Percentiles rank a stretch among this genome's conserved stretches.
Conservation (phyloP, 2,888 invertebrate species). For the Hydrotaea diabolus region DNA sequence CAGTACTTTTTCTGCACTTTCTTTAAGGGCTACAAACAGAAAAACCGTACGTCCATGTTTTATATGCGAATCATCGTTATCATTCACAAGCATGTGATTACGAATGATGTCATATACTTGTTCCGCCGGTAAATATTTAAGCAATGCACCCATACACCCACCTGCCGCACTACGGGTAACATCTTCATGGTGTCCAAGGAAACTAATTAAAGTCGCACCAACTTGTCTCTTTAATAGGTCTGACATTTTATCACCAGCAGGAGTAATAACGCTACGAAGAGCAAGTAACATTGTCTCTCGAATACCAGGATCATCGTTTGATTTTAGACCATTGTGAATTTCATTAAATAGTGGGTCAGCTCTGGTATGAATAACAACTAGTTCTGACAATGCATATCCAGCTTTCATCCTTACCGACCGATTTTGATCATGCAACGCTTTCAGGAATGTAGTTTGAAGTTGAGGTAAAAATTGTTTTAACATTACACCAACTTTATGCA, state of each 20-base stretch:
- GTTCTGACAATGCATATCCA: constrained; percentile 91
- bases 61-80: constrained; percentile 86
- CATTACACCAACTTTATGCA: constrained; percentile 96
- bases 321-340: constrained; percentile 91
- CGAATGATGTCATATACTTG: constrained; percentile 88
- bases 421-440: constrained; percentile 94
- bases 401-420: constrained; percentile 94
- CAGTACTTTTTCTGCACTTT: constrained; percentile 87
- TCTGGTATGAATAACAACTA: constrained; percentile 94
- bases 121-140: constrained; percentile 87
- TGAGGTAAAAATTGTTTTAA: constrained; percentile 99
- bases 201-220: constrained; percentile 85
- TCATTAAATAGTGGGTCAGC: constrained; percentile 98
- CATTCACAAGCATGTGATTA: constrained; percentile 88
- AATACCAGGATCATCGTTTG: constrained; percentile 91
- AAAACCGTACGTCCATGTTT: constrained; percentile 92
- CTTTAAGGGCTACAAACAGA: constrained; percentile 92
- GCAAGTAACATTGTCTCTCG: constrained; percentile 97
- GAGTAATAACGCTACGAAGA: constrained; percentile 90
- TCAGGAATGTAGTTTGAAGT: constrained; percentile 98
- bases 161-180: constrained; percentile 90
- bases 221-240: constrained; percentile 89
- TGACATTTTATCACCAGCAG: constrained; percentile 94
- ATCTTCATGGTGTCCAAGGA: constrained; percentile 90
- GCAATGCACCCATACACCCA: constrained; percentile 93